Base-by-base conservation (phyloP, 1,140 invertebrate genomes). In the Acromyrmex heyeri region DNA sequence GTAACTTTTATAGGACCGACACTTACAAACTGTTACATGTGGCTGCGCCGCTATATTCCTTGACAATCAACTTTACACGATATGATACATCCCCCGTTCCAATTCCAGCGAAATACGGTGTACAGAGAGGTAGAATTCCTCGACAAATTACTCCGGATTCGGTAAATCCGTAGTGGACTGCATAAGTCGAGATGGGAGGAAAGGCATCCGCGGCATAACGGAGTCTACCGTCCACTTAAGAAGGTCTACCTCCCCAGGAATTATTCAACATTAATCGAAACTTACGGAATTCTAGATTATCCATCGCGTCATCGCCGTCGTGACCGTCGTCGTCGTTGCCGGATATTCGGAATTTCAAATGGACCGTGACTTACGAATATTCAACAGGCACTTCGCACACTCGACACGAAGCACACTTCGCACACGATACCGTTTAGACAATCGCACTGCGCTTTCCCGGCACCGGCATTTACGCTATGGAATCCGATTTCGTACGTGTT, bases 281-380 rank as follows among this genome's bases (percentile, higher is more conserved):
- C 85, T 85, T 82, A 59, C 53, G 86, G 86, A 87, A 82, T 87
- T 62, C 67, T 75, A 38, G 69, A 87, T 78, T 69, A 85, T 83
- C 55, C 69, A 30, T 44, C 69, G 79, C 69, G 18, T 57, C 78
- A 34, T 34, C 69, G 64, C 55, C 62, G 67, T 57, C 27, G 21
- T 48, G 61, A 12, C 27, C 21, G 69, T 50, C 55, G 34, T 30
- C 81, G 64, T 62, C 70, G 65, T 79, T 57, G 69, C n/a, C 44
- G 65, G 77, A 78, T 85, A 87, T 89, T 87, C 62, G 77, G 85
- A 87, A 89, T 87, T 73, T 85, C 88, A 85, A 89, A 89, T 87
- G 81, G 67, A 86, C 67, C 86, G 70, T 83, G 78, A 85, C 72
- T 79, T 72, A 67, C 81, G 81, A 87, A 85, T 88, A 89, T 89